Conservation (phyloP, 1,140 invertebrate species). For the Drosophila kanapiae region DNA sequence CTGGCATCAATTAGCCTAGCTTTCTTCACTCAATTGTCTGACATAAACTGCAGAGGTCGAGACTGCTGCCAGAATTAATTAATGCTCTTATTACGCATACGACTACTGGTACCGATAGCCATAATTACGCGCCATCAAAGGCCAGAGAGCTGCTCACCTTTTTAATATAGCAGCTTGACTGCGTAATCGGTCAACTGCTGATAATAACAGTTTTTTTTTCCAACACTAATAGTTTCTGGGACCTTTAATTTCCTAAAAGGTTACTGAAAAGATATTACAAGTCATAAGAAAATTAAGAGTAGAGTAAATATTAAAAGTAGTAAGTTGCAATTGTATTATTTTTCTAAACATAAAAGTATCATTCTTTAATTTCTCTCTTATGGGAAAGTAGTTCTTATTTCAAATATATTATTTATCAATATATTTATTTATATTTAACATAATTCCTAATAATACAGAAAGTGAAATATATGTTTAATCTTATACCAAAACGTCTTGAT, state of each 20-base stretch:
- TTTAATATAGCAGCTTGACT: background rate
- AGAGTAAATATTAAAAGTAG: background rate
- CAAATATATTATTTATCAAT: too few relatives aligned
- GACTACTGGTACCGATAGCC: background rate
- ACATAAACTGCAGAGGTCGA: slow-evolving; percentile 32
- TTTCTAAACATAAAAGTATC: too few relatives aligned
- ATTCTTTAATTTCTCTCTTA: too few relatives aligned
- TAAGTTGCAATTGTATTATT: too few relatives aligned
- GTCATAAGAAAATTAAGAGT: background rate
- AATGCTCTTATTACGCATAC: slow-evolving; percentile 25
- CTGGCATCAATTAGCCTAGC: slow-evolving; percentile 42
- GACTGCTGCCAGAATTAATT: slow-evolving; percentile 28
- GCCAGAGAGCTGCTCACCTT: background rate
- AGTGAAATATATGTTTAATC: too few relatives aligned
- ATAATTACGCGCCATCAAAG: slow-evolving; percentile 12
- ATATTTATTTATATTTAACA: too few relatives aligned
- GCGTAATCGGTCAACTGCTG: background rate
- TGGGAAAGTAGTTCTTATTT: too few relatives aligned
- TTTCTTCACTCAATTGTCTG: slow-evolving; percentile 42
- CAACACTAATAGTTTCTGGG: background rate
- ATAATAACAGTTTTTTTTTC: background rate
- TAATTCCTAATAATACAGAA: too few relatives aligned
- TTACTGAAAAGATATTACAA: background rate
- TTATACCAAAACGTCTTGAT: too few relatives aligned
- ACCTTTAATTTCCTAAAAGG: background rate